phyloP scores from a whole-genome alignment of 2,797 vertebrate genomes.

The Artibeus jamaicensis region DNA sequence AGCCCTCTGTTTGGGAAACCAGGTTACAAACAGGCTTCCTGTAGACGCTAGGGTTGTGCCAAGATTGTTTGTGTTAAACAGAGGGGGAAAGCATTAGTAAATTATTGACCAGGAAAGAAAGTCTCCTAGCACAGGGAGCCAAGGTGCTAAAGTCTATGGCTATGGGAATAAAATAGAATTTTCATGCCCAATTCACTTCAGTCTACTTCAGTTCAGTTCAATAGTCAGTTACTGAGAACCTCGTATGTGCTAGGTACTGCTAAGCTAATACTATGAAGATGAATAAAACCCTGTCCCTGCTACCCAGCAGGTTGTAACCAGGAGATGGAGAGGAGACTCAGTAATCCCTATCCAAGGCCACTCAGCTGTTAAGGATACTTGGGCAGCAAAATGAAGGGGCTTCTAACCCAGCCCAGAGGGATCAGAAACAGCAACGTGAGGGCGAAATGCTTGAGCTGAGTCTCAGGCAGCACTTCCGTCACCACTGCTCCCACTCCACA shows the following conservation, averaged over 20 bases:
- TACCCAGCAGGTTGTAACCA: neutral
- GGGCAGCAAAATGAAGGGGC: neutral
- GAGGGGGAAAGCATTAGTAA: neutral
- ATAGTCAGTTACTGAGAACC: conserved; percentile 37
- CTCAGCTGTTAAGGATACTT: neutral
- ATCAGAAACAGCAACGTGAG: neutral
- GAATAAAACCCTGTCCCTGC: neutral
- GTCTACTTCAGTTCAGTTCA: neutral
- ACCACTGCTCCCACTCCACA: neutral
- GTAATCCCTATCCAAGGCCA: neutral
- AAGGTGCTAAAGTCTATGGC: conserved; percentile 34
- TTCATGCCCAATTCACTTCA: neutral
- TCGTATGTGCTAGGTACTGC: neutral
- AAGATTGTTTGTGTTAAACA: conserved; percentile 43
- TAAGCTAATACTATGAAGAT: neutral
- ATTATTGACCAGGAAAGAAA: conserved; percentile 42
- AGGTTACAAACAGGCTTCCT: conserved; percentile 39
- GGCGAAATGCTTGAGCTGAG: neutral
- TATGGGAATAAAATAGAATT: conserved; percentile 30
- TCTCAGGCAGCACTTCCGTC: neutral
- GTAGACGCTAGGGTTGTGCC: neutral
- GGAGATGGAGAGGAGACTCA: neutral
- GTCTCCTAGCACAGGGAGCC: neutral
- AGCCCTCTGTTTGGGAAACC: conserved; percentile 30
- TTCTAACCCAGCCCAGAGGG: neutral